Evolutionary conservation across 2,888 invertebrate genomes (phyloP).

Genomic region (Resseliella maxima): DNA sequence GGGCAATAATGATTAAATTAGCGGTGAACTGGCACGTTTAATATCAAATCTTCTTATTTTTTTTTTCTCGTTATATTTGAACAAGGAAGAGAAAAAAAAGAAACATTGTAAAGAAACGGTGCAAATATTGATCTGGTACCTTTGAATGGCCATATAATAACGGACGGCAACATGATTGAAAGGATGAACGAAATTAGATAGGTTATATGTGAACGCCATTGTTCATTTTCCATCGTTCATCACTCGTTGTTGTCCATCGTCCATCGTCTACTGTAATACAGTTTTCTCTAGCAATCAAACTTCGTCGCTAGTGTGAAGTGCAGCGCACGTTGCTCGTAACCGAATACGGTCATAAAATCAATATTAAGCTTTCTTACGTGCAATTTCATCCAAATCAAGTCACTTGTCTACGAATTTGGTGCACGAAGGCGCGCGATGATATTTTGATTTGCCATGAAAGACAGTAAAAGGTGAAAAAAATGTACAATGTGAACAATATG

Average conservation of each 20-base stretch:
- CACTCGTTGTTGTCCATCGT: no score
- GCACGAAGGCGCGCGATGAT: slow-evolving; percentile 44
- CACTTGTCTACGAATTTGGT: slow-evolving; percentile 7
- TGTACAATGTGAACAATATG: neutral
- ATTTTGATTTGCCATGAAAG: slow-evolving; percentile 2
- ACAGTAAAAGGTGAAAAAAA: slow-evolving; percentile 9
- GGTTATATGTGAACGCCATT: neutral
- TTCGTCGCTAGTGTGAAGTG: neutral
- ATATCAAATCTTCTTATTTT: no score
- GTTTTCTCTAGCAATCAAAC: no score
- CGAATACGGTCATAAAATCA: slow-evolving; percentile 3
- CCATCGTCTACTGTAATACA: neutral
- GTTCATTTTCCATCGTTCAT: no score
- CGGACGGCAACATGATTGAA: neutral
- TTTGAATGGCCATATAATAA: neutral
- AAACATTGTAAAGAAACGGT: neutral
- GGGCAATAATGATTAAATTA: neutral
- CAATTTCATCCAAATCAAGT: neutral
- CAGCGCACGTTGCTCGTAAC: neutral
- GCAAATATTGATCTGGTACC: slow-evolving; percentile 41
- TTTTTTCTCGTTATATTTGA: neutral
- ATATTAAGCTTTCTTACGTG: slow-evolving; percentile 3
- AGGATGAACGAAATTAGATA: neutral
- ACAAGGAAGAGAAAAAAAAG: neutral
- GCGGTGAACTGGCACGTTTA: neutral